Percentiles rank a stretch among this genome's conserved stretches.
These are phyloP conservation scores for Thyatira batis DNA, from an alignment of 2,888 invertebrate species.

Conservation along the genomic window DNA sequence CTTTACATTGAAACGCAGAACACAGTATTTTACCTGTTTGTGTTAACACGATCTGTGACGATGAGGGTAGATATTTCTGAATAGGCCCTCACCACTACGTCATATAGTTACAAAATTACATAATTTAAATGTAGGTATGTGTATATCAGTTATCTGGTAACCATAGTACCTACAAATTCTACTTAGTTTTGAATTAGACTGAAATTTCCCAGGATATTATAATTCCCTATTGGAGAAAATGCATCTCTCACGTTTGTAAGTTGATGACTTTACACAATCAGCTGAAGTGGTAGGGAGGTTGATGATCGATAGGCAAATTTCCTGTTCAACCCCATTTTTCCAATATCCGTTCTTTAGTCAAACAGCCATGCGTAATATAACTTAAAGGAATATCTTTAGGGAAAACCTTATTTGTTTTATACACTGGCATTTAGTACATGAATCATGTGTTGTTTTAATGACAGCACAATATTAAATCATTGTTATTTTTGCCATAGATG, in stretches of 20 bases:
- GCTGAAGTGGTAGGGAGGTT: conserved; percentile 51
- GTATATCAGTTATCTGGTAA: too few species aligned
- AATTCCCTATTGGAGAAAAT: background rate
- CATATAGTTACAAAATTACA: too few species aligned
- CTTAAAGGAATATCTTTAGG: conserved; percentile 28
- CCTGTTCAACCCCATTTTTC: conserved; percentile 76
- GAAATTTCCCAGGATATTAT: background rate
- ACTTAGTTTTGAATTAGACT: background rate
- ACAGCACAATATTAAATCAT: conserved; percentile 25
- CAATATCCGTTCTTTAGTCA: conserved; percentile 69
- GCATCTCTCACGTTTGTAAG: conserved; percentile 23
- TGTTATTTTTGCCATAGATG: conserved; percentile 30
- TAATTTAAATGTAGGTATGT: too few species aligned
- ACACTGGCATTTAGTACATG: conserved; percentile 16
- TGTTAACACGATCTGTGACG: too few species aligned
- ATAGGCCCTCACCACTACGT: too few species aligned
- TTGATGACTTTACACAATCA: conserved; percentile 60
- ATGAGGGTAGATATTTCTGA: too few species aligned
- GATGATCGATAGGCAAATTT: conserved; percentile 68
- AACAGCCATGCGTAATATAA: conserved; percentile 33
- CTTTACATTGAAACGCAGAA: too few species aligned
- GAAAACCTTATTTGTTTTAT: conserved; percentile 30
- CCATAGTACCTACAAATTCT: too few species aligned
- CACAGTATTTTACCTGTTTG: too few species aligned
- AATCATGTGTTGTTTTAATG: conserved; percentile 19